Evolutionary conservation across 2,113 vertebrate genomes (phyloP), one percentile per base, ranked within the genome.

Genomic region (Ursus arctos): DNA sequence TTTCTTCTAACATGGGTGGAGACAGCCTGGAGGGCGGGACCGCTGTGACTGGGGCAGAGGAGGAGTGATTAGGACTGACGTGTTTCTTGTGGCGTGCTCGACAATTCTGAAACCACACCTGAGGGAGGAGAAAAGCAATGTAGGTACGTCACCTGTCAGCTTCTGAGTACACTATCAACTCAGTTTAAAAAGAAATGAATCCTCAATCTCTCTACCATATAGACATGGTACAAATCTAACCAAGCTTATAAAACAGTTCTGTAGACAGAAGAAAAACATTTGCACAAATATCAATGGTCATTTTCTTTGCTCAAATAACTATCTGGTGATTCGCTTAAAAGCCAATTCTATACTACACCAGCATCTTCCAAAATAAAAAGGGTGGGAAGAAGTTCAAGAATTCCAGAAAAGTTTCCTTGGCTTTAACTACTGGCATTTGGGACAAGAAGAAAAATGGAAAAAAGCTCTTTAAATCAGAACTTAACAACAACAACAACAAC

Each of bases 71-170:
- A 69, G 99, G 99, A 90, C 99, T 99, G 95, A 99, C 99, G 0
- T 99, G 99, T 97, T 99, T 99, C 99, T 99, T 99, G 92, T 99
- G 99, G 86, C 99, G 99, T 0, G 99, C 99, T 98, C 99, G 98
- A 97, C 99, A 99, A 91, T 99, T 99, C 98, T 99, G 99, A 99
- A 99, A 99, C 99, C 99, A 99, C 85, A 99, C 99, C 99, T 99
- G 97, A 26, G 80, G 88, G 26, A 67, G 47, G 40, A 88, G 21
- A 81, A 89, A 74, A 77, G 71, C 49, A 91, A 87, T 7, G 57
- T 2, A 40, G 33, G n/a, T 7, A 59, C 5, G 21, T 97, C 95
- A 86, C 79, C 67, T 1, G 16, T 43, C 88, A 74, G 93, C 47
- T 74, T 49, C 61, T 57, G 33, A 82, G n/a, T 14, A 55, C 1